These are phyloP conservation scores for Gasterosteus nipponicus DNA, from an alignment of 2,113 vertebrate species.

Conservation along the genomic window DNA sequence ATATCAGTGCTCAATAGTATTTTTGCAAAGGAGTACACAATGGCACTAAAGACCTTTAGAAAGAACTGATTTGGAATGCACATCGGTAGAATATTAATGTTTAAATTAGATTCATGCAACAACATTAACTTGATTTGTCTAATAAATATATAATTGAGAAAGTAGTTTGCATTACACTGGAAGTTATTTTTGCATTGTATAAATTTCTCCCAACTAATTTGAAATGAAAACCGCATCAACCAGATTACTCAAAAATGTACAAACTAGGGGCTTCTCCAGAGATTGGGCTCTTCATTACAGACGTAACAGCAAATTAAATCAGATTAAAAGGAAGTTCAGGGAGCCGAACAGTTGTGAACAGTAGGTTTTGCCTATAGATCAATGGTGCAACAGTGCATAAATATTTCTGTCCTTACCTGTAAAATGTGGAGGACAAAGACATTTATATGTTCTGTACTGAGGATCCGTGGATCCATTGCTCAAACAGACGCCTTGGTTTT, in stretches of 20 bases:
- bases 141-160: conserved; percentile 25
- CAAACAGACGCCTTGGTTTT: conserved; percentile 80
- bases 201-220: background rate
- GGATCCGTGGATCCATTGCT: conserved; percentile 64
- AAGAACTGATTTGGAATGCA: conserved; percentile 47
- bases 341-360: background rate
- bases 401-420: conserved; percentile 79
- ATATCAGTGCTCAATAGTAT: conserved; percentile 1
- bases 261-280: background rate
- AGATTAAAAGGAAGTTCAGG: conserved; percentile 10
- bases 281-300: background rate
- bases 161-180: background rate
- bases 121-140: conserved; percentile 25
- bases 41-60: conserved; percentile 31
- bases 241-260: background rate
- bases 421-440: conserved; percentile 79
- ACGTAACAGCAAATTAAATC: background rate
- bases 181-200: conserved; percentile 11
- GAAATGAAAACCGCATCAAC: background rate
- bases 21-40: background rate
- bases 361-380: background rate
- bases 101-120: conserved; percentile 13
- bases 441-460: conserved; percentile 74
- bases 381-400: background rate
- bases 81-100: conserved; percentile 45